Conservation (phyloP, 2,113 vertebrate genomes). For the Plotosus lineatus region DNA sequence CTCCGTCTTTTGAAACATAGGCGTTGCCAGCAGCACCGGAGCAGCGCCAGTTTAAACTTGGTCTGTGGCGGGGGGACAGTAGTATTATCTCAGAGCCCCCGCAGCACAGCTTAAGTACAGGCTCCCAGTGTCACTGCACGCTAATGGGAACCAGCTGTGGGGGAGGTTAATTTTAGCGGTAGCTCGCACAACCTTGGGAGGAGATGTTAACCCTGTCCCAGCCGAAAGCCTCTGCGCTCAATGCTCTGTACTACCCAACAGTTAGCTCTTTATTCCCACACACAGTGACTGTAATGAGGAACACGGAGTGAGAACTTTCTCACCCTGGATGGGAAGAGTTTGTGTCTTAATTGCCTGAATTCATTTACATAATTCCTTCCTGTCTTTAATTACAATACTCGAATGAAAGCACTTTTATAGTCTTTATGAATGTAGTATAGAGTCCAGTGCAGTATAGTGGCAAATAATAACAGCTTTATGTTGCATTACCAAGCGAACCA, state of each 20-base stretch:
- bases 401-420: neutral
- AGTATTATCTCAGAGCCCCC: conserved; percentile 58
- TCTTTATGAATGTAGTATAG: neutral
- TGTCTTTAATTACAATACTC: neutral
- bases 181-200: conserved; percentile 61
- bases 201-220: conserved; percentile 57
- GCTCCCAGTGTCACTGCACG: conserved; percentile 64
- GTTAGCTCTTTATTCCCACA: conserved; percentile 21
- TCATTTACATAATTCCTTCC: neutral
- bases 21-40: conserved; percentile 45
- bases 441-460: neutral
- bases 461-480: neutral
- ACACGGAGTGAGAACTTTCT: neutral
- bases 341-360: too few species aligned
- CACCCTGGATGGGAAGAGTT: conserved; percentile 7
- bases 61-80: conserved; percentile 50
- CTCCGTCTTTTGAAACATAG: conserved; percentile 35
- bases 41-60: conserved; percentile 55
- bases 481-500: neutral
- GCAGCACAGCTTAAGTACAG: conserved; percentile 60
- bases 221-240: conserved; percentile 19
- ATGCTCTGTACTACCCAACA: conserved; percentile 12
- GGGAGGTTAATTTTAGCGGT: conserved; percentile 72
- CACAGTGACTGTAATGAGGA: conserved; percentile 15
- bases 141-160: conserved; percentile 78